Base-by-base conservation (phyloP, 1,140 invertebrate species). In the Aphaenogaster floridana region DNA sequence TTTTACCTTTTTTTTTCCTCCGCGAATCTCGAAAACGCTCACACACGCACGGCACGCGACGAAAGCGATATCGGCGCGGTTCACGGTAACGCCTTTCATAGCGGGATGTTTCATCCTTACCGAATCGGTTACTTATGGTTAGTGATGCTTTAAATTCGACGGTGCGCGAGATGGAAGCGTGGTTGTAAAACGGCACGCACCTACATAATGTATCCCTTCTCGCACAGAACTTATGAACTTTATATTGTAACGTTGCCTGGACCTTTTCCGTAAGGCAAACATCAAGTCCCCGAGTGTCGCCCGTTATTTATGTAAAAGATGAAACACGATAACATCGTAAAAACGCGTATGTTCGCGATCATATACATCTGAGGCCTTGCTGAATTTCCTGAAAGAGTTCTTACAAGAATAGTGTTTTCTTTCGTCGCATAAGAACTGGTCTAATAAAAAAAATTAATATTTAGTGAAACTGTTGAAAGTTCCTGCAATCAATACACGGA, bases 301-400 rank as follows among this genome's bases (percentile, higher is more conserved):
- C 0, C n/a, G 34, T 52, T 68, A 80, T 57, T 68, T 80, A 80
- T 80, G 68, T 80, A 50, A 80, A 68, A 69, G 9, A 80, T 69
- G 36, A 39, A 54, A 57, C n/a, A 21, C 34, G 61, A 79, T 66
- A 52, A 64, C 21, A n/a, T 57, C 72, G 11, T 76, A 66, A 50
- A 66, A 52, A 52, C 3, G 8, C n/a, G 9, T 1, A 28, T 13
- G 34, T 39, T 64, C 28, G 77, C 17, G 17, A 79, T 39, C n/a
- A 13, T 34, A 54, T 17, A 48, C 59, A 64, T 66, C 45, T 39
- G 6, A 50, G 11, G 50, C 5, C 34, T 66, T 6, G 42, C 54
- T 79, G 36, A 64, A 66, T 50, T 45, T 50, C 17, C 42, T 34
- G 28, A 63, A 9, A n/a, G 42, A 45, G 45, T 34, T 5, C 52